Conservation (phyloP, 1,140 invertebrate species). For the Eueides isabella region DNA sequence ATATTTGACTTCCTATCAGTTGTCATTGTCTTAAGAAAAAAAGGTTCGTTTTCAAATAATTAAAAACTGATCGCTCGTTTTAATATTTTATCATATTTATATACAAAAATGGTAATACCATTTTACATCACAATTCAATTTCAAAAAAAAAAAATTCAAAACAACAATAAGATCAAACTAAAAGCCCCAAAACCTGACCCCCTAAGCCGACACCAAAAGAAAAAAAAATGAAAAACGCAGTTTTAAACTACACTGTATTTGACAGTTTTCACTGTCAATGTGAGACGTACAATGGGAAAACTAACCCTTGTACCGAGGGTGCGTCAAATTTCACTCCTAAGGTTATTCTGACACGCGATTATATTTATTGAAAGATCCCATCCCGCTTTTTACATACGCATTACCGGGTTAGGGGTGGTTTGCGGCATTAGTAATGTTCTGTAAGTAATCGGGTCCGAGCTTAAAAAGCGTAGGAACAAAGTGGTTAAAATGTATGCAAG, state of each 20-base stretch:
- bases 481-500: background rate
- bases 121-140: background rate
- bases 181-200: background rate
- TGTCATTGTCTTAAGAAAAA: no score
- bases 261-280: constrained; percentile 78
- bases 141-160: background rate
- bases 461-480: constrained; percentile 4
- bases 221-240: constrained; percentile 70
- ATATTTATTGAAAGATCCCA: constrained; percentile 74
- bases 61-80: no score
- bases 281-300: constrained; percentile 62
- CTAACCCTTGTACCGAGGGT: constrained; percentile 60
- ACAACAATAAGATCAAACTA: constrained; percentile 3
- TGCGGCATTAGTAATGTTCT: constrained; percentile 37
- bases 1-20: no score
- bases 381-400: constrained; percentile 56
- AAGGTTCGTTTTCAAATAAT: no score
- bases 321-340: constrained; percentile 66
- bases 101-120: background rate
- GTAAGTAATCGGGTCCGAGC: constrained; percentile 31
- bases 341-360: constrained; percentile 72
- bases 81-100: no score
- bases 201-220: background rate
- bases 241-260: constrained; percentile 76
- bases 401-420: constrained; percentile 55